Conservation (phyloP, 2,888 invertebrate species). For the Nemurella pictetii region DNA sequence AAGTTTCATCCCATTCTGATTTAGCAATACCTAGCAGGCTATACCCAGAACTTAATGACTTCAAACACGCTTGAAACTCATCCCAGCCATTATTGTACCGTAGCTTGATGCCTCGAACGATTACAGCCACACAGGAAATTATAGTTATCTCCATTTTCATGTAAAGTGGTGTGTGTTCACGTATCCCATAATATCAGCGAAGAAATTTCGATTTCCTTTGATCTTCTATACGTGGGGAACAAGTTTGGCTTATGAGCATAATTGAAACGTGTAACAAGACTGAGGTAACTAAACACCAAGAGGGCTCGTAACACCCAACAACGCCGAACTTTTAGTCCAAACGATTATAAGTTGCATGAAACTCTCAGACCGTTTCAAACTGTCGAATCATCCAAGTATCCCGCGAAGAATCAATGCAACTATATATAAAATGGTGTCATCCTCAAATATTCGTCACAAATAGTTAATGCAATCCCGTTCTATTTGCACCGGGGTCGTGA, state of each 20-base stretch:
- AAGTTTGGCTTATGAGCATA: not conserved
- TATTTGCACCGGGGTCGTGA: not conserved
- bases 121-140: not conserved
- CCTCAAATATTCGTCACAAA: not conserved
- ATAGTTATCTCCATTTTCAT: not conserved
- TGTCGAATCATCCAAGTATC: not conserved
- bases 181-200: not conserved
- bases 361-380: not conserved
- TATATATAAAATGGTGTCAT: not conserved
- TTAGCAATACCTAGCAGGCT: not conserved
- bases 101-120: not conserved
- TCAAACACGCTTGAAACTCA: not conserved
- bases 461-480: not conserved
- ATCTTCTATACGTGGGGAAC: not conserved
- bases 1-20: not conserved
- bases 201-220: not conserved
- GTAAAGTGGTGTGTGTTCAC: not conserved
- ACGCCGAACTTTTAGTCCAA: not conserved
- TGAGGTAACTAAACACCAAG: not conserved
- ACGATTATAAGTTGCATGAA: not conserved
- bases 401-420: not conserved
- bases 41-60: too few species aligned
- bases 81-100: not conserved
- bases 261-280: not conserved
- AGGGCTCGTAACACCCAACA: not conserved